Evolutionary conservation across 1,140 invertebrate genomes (phyloP), one percentile per base, ranked within the genome.

Genomic region (Pseudomyrmex concolor): DNA sequence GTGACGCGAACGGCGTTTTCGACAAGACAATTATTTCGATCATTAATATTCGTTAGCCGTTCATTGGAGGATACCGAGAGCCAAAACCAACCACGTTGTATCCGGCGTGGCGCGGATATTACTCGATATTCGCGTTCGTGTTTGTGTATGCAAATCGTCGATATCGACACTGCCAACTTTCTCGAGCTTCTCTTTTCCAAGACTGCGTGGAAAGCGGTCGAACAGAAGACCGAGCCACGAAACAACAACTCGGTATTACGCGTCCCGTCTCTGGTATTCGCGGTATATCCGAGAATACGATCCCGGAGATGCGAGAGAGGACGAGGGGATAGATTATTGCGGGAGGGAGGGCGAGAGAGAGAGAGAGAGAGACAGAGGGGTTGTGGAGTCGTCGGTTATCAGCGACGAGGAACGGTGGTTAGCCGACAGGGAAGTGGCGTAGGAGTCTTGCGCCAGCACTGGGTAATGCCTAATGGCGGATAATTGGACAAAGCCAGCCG

Each of bases 401-500:
- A 43, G n/a, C 76, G 73, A 13, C 51, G 67, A 85, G 78, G 73
- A 84, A 62, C 86, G 68, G 66, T 88, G 83, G 84, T 86, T 84
- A 85, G 70, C 55, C 68, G 83, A 74, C 57, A 67, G 73, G 81
- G 74, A 85, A 85, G 54, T 71, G 70, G 90, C 81, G 89, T 90
- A 89, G 88, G 86, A 88, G 89, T 86, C 74, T 84, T 86, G 74
- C 77, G 82, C 68, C 78, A 73, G 82, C 55, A 81, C 83, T 90
- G 82, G 85, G 72, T 89, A 89, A 87, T 88, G 89, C 84, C 83
- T 90, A 91, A 91, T 90, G 85, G 84, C 73, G 70, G 17, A 83
- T 91, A 91, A 91, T 91, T 91, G 91, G 86, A 90, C 90, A 91
- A 91, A 91, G 90, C 62, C 89, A 84, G 85, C 91, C 91, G 91